phyloP scores from a whole-genome alignment of 2,113 vertebrate genomes.

The Maccullochella peelii region DNA sequence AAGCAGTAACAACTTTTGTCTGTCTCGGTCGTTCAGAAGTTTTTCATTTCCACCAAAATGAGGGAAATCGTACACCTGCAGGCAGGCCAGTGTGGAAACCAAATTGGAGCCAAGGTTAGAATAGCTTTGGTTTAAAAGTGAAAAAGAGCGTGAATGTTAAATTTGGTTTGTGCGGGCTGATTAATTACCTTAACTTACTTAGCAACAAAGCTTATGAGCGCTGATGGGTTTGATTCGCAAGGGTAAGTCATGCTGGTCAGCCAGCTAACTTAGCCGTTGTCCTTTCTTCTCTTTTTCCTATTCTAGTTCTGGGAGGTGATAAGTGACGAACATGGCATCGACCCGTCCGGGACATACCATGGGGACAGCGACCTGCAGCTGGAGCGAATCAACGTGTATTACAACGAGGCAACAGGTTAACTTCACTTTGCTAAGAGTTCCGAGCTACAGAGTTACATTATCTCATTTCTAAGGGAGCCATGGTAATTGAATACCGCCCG shows the following conservation, averaged over 20 bases:
- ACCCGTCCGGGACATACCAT: constrained; percentile 69
- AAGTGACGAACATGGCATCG: constrained; percentile 76
- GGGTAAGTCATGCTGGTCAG: not conserved
- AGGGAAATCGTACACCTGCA: constrained; percentile 76
- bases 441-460: not conserved
- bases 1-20: not conserved
- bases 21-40: not conserved
- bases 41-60: constrained; percentile 46
- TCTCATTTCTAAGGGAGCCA: not conserved
- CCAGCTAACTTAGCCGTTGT: not conserved
- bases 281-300: not conserved
- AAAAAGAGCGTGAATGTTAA: not conserved
- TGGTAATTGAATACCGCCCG: constrained; percentile 23
- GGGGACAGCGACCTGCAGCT: constrained; percentile 76
- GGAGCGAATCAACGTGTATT: constrained; percentile 74
- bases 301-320: constrained; percentile 78
- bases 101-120: constrained; percentile 71
- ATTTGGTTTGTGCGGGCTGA: constrained; percentile 36
- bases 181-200: constrained; percentile 31
- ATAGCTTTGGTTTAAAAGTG: not conserved
- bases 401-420: constrained; percentile 73
- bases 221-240: not conserved
- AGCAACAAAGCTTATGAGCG: constrained; percentile 27
- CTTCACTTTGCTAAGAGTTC: not conserved
- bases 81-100: constrained; percentile 74